phyloP scores from a whole-genome alignment of 1,140 invertebrate genomes.

The Semibalanus balanoides region DNA sequence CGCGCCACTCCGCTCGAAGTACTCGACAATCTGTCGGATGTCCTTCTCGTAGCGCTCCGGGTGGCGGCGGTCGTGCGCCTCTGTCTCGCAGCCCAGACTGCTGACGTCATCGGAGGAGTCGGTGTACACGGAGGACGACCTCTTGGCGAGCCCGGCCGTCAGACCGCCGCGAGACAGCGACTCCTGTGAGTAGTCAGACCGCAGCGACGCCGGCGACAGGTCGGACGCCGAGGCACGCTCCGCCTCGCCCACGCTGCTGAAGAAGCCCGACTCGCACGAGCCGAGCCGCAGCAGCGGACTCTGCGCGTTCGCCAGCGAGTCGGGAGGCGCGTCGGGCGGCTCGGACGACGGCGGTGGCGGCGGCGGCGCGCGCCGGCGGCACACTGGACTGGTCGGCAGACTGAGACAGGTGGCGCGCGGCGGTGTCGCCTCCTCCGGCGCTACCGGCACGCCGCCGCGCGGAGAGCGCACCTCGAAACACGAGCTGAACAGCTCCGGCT shows the following conservation, averaged over 20 bases:
- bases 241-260: constrained; percentile 51
- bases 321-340: no score
- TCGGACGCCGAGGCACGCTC: constrained; percentile 23
- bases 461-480: constrained; percentile 51
- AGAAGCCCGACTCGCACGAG: constrained; percentile 79
- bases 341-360: not conserved
- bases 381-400: not conserved
- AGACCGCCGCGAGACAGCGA: constrained; percentile 15
- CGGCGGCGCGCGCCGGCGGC: not conserved
- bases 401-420: constrained; percentile 1
- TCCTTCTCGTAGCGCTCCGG: constrained; percentile 41
- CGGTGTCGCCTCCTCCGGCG: not conserved
- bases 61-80: constrained; percentile 30
- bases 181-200: constrained; percentile 23
- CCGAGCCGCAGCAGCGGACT: constrained; percentile 40
- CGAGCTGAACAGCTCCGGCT: constrained; percentile 47
- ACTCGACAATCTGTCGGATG: constrained; percentile 73
- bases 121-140: constrained; percentile 67
- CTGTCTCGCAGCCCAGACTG: constrained; percentile 49
- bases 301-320: not conserved
- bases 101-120: constrained; percentile 73
- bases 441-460: constrained; percentile 28
- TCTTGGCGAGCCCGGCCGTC: constrained; percentile 38
- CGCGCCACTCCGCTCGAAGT: constrained; percentile 50
- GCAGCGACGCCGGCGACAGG: constrained; percentile 31